phyloP scores from a whole-genome alignment of 2,113 vertebrate genomes.

The Xerus inauris region DNA sequence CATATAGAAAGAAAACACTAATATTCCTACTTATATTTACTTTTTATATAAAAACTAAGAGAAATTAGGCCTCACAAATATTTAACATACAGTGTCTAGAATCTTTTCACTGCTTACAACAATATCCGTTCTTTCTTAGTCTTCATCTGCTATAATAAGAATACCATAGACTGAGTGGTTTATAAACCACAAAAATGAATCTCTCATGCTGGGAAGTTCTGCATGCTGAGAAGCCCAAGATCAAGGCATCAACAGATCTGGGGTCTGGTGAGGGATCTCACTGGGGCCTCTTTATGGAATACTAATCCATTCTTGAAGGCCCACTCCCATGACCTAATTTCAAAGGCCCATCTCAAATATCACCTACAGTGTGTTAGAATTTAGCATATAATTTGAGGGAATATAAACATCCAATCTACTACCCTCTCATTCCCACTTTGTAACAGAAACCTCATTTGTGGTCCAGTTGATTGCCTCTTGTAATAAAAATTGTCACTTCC shows the following conservation, averaged over 20 bases:
- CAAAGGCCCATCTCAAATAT: not conserved
- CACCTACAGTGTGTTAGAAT: not conserved
- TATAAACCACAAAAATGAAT: not conserved
- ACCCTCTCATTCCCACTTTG: not conserved
- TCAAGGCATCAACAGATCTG: not conserved
- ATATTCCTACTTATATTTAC: not conserved
- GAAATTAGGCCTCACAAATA: not conserved
- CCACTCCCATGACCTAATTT: not conserved
- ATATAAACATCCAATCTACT: not conserved
- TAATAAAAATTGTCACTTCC: not conserved
- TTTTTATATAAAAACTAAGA: not conserved
- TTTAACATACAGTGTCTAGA: not conserved
- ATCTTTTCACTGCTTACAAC: not conserved
- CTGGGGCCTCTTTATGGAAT: not conserved
- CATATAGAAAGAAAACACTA: not conserved
- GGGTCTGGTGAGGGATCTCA: not conserved
- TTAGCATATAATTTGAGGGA: not conserved
- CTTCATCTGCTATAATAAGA: not conserved
- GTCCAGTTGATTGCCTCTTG: not conserved
- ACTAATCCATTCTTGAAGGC: not conserved
- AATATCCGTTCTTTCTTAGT: not conserved
- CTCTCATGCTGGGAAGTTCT: not conserved
- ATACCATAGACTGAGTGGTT: not conserved
- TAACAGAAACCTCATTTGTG: not conserved
- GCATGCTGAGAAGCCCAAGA: not conserved